These are phyloP conservation scores for Nebria salina DNA, from an alignment of 2,888 invertebrate species.

Conservation along the genomic window DNA sequence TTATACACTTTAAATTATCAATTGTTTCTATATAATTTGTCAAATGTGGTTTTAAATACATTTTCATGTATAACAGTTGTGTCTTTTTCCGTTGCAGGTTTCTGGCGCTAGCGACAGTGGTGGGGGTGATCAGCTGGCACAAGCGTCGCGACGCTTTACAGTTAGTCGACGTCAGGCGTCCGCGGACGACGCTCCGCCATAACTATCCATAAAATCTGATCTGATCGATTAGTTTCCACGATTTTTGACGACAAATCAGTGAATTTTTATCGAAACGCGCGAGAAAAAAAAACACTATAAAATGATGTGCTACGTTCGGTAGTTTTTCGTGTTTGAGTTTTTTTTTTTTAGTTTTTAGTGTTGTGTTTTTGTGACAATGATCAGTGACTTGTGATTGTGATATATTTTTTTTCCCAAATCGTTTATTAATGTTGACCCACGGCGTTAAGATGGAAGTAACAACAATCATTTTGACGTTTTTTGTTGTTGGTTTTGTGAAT, in stretches of 20 bases:
- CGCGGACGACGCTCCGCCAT: slow-evolving; percentile 56
- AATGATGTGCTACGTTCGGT: neutral
- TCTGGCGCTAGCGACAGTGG: slow-evolving; percentile 60
- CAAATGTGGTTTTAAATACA: neutral
- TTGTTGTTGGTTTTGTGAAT: slow-evolving; percentile 59
- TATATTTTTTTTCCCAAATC: slow-evolving; percentile 27
- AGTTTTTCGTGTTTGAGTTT: neutral
- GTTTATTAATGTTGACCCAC: slow-evolving; percentile 52
- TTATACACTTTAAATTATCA: too few relatives aligned
- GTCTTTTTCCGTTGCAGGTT: slow-evolving; percentile 62
- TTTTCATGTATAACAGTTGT: slow-evolving; percentile 26
- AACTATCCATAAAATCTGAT: neutral
- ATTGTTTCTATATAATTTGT: too few relatives aligned
- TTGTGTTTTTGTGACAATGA: slow-evolving; percentile 42
- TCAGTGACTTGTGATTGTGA: slow-evolving; percentile 45
- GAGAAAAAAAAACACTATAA: neutral
- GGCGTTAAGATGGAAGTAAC: slow-evolving; percentile 51
- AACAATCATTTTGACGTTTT: slow-evolving; percentile 50
- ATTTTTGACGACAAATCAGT: slow-evolving; percentile 5
- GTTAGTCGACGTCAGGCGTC: slow-evolving; percentile 68
- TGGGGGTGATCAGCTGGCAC: slow-evolving; percentile 61
- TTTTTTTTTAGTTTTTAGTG: slow-evolving; percentile 14
- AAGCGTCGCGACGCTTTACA: slow-evolving; percentile 65
- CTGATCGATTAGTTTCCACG: neutral
- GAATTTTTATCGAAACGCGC: neutral